phyloP scores from a whole-genome alignment of 2,888 invertebrate species.

The Busseola fusca region DNA sequence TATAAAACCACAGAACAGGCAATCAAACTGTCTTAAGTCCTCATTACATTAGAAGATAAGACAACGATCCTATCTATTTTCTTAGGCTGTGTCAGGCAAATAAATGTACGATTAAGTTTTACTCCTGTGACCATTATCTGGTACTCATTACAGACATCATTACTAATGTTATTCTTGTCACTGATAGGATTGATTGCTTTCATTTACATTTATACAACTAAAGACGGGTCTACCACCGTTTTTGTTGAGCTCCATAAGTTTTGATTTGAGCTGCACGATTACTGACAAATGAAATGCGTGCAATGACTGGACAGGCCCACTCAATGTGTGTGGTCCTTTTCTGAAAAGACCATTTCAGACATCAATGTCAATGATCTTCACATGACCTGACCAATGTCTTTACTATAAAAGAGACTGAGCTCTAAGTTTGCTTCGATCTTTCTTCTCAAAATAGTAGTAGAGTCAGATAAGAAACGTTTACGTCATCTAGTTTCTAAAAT shows the following conservation, averaged over 20 bases:
- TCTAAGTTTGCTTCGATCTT: too few species aligned
- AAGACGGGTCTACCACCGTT: background rate
- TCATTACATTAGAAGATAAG: conserved; percentile 52
- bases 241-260: background rate
- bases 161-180: conserved; percentile 42
- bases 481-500: too few species aligned
- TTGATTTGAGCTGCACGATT: background rate
- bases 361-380: background rate
- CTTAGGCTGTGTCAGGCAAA: conserved; percentile 35
- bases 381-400: background rate
- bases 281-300: background rate
- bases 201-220: conserved; percentile 34
- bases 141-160: conserved; percentile 27
- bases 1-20: conserved; percentile 37
- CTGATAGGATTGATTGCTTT: conserved; percentile 29
- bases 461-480: too few species aligned
- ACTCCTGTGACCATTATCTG: conserved; percentile 23
- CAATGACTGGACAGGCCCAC: background rate
- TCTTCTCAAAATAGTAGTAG: too few species aligned
- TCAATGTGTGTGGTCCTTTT: background rate
- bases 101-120: conserved; percentile 50
- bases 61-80: conserved; percentile 39
- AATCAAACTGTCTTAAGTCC: conserved; percentile 34
- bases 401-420: background rate
- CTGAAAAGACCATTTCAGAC: background rate